Percentiles rank a stretch among this genome's conserved stretches.
phyloP scores from a whole-genome alignment of 2,113 vertebrate species.

The Parus major region DNA sequence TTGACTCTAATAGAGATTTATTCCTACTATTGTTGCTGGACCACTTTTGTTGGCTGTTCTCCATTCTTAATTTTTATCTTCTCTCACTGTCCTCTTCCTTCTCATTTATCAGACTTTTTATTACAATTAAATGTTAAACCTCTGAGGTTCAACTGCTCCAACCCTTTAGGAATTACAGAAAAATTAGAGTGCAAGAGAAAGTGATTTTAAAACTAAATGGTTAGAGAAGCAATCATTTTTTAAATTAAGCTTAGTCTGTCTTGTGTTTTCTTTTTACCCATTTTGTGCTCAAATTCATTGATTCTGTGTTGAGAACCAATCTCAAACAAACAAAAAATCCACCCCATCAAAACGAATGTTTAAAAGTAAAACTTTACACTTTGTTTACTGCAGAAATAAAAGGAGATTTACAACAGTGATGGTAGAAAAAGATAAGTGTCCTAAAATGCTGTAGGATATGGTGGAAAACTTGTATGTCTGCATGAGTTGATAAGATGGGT shows the following conservation, averaged over 20 bases:
- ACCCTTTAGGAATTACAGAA: not conserved
- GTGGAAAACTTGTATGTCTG: not conserved
- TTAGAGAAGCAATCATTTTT: not conserved
- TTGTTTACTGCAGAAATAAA: not conserved
- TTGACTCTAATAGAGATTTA: slow-evolving; percentile 9
- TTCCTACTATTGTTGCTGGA: not conserved
- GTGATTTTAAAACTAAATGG: not conserved
- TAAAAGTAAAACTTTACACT: not conserved
- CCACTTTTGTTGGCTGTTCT: not conserved
- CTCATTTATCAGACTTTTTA: not conserved
- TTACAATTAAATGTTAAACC: not conserved
- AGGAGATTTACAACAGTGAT: not conserved
- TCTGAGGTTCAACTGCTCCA: not conserved
- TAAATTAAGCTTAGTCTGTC: not conserved
- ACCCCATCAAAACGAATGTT: not conserved
- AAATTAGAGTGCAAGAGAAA: not conserved
- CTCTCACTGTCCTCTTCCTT: not conserved
- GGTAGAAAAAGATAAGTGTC: not conserved
- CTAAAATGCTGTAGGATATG: not conserved
- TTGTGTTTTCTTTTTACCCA: not conserved
- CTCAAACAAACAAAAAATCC: not conserved
- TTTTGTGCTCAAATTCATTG: not conserved
- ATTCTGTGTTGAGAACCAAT: not conserved
- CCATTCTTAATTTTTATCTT: not conserved
- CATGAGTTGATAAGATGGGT: not conserved